phyloP scores from a whole-genome alignment of 2,113 vertebrate genomes.

The Passer montanus region DNA sequence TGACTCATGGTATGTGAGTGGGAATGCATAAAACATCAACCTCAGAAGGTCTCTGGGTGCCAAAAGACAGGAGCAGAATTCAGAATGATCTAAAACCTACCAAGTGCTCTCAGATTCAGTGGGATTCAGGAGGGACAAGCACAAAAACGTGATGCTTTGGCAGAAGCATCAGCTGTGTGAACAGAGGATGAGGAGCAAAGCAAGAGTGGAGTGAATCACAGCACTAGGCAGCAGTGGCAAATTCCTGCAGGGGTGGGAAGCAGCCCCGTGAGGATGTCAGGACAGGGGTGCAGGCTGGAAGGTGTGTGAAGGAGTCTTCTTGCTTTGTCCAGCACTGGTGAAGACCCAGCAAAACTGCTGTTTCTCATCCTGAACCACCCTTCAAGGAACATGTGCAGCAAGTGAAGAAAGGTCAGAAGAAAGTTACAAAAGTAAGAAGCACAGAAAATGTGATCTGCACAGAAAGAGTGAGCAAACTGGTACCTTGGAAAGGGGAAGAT shows the following conservation, averaged over 20 bases:
- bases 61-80: not conserved
- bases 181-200: not conserved
- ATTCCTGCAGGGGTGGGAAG: accelerated
- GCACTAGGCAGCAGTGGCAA: not conserved
- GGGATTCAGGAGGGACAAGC: not conserved
- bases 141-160: not conserved
- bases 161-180: not conserved
- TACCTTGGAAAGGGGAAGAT: not conserved
- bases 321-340: not conserved
- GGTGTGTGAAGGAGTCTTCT: not conserved
- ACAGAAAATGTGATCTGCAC: not conserved
- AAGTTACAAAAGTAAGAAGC: not conserved
- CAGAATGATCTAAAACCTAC: slow-evolving; percentile 17
- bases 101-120: not conserved
- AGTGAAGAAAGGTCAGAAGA: not conserved
- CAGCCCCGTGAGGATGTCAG: accelerated
- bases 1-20: slow-evolving; percentile 14
- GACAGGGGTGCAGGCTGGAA: not conserved
- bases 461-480: not conserved
- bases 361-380: not conserved
- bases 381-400: not conserved
- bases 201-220: not conserved
- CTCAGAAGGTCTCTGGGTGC: not conserved
- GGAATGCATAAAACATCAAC: slow-evolving; percentile 33
- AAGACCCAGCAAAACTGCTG: not conserved